A percentile compares a stretch with the other conserved stretches of the same genome.
Evolutionary conservation across 2,113 vertebrate genomes (phyloP).

Genomic region (Brachypteracias leptosomus): DNA sequence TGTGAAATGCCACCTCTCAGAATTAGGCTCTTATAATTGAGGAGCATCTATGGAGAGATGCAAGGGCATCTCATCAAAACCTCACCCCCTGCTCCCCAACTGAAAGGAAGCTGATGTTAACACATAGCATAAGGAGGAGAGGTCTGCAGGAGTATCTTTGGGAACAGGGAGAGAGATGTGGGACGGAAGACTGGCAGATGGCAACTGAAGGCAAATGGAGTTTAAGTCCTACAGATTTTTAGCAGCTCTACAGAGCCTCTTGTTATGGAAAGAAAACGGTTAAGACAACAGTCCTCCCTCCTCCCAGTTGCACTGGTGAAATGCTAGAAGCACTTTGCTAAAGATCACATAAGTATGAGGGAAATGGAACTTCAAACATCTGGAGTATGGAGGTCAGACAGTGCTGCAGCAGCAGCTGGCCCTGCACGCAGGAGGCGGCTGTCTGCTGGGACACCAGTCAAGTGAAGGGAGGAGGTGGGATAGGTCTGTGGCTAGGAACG

Average conservation of each 20-base stretch:
- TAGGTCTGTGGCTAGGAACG: neutral
- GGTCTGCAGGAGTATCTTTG: neutral
- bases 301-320: neutral
- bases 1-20: neutral
- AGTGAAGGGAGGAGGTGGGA: neutral
- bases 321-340: slow-evolving; percentile 42
- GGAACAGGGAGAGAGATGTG: neutral
- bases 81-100: neutral
- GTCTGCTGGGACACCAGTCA: neutral
- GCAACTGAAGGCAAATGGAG: slow-evolving; percentile 3
- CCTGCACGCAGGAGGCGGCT: neutral
- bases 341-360: slow-evolving; percentile 34
- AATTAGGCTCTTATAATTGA: neutral
- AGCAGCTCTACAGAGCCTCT: neutral
- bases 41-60: neutral
- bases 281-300: neutral
- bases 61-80: neutral
- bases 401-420: slow-evolving; percentile 40
- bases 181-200: slow-evolving; percentile 29
- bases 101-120: neutral
- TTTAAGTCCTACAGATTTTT: neutral
- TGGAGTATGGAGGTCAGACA: slow-evolving; percentile 51
- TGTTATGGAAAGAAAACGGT: neutral
- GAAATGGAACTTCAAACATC: slow-evolving; percentile 65
- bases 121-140: neutral